These are phyloP conservation scores for Peromyscus melanophrys DNA, from an alignment of 2,797 vertebrate genomes.

Conservation along the genomic window DNA sequence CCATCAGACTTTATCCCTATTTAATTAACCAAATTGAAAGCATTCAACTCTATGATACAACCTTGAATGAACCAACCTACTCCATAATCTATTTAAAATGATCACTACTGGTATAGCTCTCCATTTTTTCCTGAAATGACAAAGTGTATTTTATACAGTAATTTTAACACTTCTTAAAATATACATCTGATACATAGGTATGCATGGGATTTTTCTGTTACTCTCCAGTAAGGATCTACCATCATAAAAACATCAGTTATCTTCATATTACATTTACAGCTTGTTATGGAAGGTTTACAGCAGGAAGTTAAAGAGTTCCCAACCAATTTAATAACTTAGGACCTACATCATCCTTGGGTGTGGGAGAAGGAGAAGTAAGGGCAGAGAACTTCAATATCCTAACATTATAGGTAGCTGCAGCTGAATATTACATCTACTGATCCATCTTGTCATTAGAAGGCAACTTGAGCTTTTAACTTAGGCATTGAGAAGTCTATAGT, in stretches of 20 bases:
- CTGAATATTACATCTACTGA: accelerated
- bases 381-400: background rate
- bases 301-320: background rate
- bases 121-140: background rate
- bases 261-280: background rate
- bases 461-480: constrained; percentile 43
- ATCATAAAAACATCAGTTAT: background rate
- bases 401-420: background rate
- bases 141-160: background rate
- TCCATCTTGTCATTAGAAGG: constrained; percentile 66
- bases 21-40: background rate
- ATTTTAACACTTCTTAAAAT: background rate
- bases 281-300: background rate
- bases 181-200: background rate
- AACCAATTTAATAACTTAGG: background rate
- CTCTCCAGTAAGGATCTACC: accelerated
- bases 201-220: background rate
- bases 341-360: accelerated
- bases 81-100: background rate
- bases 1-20: background rate
- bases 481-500: background rate
- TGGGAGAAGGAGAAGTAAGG: background rate
- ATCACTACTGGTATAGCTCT: background rate
- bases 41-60: no score
- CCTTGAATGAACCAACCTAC: background rate